Percentiles rank a stretch among this genome's conserved stretches.
Evolutionary conservation across 2,113 vertebrate genomes (phyloP).

Genomic region (Thinocorus orbignyianus): DNA sequence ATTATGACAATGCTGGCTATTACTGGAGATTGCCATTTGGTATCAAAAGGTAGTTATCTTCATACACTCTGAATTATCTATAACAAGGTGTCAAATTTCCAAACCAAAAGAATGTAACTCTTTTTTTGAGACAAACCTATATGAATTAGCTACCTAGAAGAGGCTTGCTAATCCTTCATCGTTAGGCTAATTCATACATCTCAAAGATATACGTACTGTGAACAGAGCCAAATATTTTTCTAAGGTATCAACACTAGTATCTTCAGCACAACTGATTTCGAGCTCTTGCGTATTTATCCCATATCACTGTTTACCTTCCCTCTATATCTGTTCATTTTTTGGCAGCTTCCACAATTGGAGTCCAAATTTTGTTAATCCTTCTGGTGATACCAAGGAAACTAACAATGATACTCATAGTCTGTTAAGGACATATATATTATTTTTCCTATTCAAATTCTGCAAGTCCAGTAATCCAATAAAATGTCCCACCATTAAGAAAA

Average conservation of each 20-base stretch:
- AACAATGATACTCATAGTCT: background rate
- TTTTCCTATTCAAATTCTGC: background rate
- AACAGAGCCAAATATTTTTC: background rate
- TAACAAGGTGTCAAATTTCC: background rate
- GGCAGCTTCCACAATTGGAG: background rate
- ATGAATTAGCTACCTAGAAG: background rate
- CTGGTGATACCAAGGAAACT: background rate
- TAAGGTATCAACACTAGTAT: background rate
- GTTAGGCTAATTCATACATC: background rate
- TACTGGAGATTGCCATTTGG: background rate
- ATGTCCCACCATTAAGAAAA: background rate
- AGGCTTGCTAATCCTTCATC: background rate
- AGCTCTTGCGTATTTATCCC: background rate
- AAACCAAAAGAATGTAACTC: background rate
- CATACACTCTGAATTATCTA: background rate
- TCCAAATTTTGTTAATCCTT: background rate
- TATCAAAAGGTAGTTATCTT: background rate
- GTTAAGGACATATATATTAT: background rate
- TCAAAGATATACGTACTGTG: background rate
- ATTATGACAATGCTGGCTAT: background rate
- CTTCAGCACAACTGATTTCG: conserved; percentile 21
- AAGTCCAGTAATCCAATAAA: background rate
- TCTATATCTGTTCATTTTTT: background rate
- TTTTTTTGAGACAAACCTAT: background rate
- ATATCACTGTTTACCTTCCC: background rate